A percentile compares a stretch with the other conserved stretches of the same genome.
These are phyloP conservation scores for Oceanites oceanicus DNA, from an alignment of 2,113 vertebrate species.

Conservation along the genomic window DNA sequence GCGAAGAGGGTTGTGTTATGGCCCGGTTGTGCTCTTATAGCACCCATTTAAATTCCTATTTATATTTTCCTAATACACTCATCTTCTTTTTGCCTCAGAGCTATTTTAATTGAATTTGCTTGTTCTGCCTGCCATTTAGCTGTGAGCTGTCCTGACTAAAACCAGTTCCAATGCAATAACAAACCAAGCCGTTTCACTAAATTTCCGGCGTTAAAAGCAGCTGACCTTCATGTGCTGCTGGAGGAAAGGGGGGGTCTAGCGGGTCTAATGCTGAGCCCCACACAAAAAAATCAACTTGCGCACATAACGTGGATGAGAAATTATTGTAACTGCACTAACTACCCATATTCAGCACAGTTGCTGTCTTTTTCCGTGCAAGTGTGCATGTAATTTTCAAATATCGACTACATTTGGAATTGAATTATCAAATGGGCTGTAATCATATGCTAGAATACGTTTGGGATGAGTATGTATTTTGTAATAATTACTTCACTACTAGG, in stretches of 20 bases:
- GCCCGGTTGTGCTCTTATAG: not conserved
- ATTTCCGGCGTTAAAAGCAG: conserved; percentile 31
- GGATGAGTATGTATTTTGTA: not conserved
- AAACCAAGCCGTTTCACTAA: conserved; percentile 10
- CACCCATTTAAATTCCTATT: conserved; percentile 6
- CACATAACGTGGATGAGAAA: not conserved
- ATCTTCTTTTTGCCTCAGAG: conserved; percentile 27
- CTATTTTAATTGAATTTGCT: conserved; percentile 51
- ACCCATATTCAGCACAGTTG: not conserved
- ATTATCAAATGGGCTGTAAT: conserved; percentile 14
- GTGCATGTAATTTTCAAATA: not conserved
- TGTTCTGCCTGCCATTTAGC: conserved; percentile 26
- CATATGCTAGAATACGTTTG: not conserved
- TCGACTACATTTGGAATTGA: not conserved
- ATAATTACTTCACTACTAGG: not conserved
- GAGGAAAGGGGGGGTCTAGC: too few relatives aligned
- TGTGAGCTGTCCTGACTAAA: not conserved
- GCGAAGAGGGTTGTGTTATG: not conserved
- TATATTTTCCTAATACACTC: conserved; percentile 14
- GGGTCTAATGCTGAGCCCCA: not conserved
- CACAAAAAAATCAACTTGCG: rapidly evolving
- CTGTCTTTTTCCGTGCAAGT: not conserved
- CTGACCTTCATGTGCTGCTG: not conserved
- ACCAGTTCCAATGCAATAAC: conserved; percentile 17
- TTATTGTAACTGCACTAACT: not conserved